Evolutionary conservation across 2,888 invertebrate species (phyloP), one percentile per base, ranked within the genome.

Genomic region (Chamaedrilus cognettii): DNA sequence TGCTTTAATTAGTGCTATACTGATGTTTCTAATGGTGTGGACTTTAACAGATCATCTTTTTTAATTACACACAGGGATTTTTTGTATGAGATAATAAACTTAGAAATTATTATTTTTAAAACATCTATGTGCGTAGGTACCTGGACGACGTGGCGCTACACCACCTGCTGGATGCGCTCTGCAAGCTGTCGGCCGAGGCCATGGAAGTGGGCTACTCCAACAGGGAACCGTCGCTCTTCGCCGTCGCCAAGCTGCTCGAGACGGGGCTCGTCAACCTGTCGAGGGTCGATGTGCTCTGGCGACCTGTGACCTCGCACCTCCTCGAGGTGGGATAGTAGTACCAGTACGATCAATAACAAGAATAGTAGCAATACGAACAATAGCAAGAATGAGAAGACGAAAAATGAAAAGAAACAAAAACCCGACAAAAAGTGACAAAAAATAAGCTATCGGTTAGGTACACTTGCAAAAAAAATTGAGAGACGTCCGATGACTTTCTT

Each of bases 211-310:
- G 96, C 0, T 96, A 94, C 84, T 92, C 94, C 11, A 97, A 96
- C 83, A 88, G 95, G 82, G 97, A 98, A 80, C 97, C 97, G 0
- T 97, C 96, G 0, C 84, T 97, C 65, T 98, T 98, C 85, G 96
- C 97, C 2, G 95, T 98, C 2, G 96, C 97, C 2, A 98, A 98
- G 84, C 86, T 98, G n/a, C 86, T 98, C n/a, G 98, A 99, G 86
- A 96, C 96, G 0, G 96, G 96, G 0, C 84, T 96, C 68, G 96
- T 96, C 0, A 98, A 98, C 84, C 88, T 98, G 87, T 89, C 91
- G 59, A 87, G 98, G 64, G 92, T 97, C 55, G 94, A 96, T 83
- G 93, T 96, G 0, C 88, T 96, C 75, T 98, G 98, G 98, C 88
- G 92, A 72, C 96, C 96, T 0, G 87, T 98, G 65, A 96, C 96